phyloP scores from a whole-genome alignment of 2,888 invertebrate genomes.

The Agriotes lineatus region DNA sequence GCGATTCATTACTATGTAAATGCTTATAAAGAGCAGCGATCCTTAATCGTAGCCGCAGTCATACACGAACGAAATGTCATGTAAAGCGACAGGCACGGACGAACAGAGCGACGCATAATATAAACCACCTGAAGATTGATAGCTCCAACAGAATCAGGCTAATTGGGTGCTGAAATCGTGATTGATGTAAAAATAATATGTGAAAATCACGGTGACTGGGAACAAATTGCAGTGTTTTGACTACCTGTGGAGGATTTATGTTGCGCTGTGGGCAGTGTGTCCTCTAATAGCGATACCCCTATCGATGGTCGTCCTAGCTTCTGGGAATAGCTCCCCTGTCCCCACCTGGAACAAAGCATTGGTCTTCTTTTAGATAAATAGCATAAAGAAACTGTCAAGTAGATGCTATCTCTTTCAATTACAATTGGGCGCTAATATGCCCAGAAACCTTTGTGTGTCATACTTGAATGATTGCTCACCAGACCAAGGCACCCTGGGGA shows the following conservation, averaged over 20 bases:
- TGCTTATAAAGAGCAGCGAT: conserved; percentile 17
- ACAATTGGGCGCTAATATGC: conserved; percentile 8
- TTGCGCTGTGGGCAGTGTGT: conserved; percentile 51
- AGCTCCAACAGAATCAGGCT: conserved; percentile 54
- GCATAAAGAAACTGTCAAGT: not conserved
- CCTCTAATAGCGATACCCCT: conserved; percentile 42
- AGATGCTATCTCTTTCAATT: conserved; percentile 17
- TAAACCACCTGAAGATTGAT: conserved; percentile 54
- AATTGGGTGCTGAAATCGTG: conserved; percentile 65
- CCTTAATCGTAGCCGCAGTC: conserved; percentile 30
- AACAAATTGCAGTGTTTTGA: conserved; percentile 59
- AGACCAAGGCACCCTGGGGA: conserved; percentile 5
- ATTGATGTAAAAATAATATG: conserved; percentile 66
- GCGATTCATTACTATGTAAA: conserved; percentile 28
- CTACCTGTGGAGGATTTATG: conserved; percentile 62
- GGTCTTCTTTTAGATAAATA: conserved; percentile 16
- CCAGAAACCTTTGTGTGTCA: conserved; percentile 1
- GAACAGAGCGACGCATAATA: conserved; percentile 39
- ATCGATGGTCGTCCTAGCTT: conserved; percentile 32
- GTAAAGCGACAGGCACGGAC: conserved; percentile 38
- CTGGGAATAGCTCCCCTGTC: conserved; percentile 14
- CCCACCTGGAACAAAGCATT: not conserved
- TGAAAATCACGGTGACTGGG: conserved; percentile 65
- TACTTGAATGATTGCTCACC: conserved; percentile 7
- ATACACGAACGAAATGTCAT: conserved; percentile 39